These are phyloP conservation scores for Empidonax alnorum DNA, from an alignment of 2,113 vertebrate species.

Conservation along the genomic window DNA sequence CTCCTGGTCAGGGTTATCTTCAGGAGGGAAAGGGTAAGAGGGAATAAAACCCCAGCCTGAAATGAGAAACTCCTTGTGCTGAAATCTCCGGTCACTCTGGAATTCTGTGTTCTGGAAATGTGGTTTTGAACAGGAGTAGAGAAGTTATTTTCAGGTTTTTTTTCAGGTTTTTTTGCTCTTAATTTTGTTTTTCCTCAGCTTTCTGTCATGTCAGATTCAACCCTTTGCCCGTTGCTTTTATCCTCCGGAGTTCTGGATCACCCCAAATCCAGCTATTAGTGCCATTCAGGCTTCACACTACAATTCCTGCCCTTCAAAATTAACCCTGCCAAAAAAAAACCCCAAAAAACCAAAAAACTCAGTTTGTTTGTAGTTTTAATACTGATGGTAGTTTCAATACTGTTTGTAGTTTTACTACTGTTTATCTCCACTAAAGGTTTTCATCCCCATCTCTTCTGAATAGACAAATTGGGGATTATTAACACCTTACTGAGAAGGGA, in stretches of 20 bases:
- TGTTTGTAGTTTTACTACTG: not conserved
- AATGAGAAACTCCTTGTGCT: not conserved
- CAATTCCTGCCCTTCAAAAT: not conserved
- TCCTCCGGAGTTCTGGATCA: not conserved
- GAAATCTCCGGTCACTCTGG: not conserved
- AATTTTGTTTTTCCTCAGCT: not conserved
- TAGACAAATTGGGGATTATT: not conserved
- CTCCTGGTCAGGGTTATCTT: not conserved
- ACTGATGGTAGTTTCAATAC: not conserved
- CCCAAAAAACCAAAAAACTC: not conserved
- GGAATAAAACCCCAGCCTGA: not conserved
- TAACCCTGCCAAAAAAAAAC: not conserved
- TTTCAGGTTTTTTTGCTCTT: not conserved
- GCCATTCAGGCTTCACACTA: not conserved
- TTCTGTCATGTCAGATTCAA: not conserved
- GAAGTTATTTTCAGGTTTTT: slow-evolving; percentile 16
- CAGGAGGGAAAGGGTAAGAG: not conserved
- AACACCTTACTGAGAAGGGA: not conserved
- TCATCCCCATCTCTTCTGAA: not conserved
- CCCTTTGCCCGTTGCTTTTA: not conserved
- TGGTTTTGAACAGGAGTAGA: not conserved
- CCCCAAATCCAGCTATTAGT: not conserved
- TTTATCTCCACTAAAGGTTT: not conserved
- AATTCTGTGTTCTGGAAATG: not conserved
- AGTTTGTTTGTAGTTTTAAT: not conserved